phyloP scores from a whole-genome alignment of 2,113 vertebrate genomes.

The Sardina pilchardus region DNA sequence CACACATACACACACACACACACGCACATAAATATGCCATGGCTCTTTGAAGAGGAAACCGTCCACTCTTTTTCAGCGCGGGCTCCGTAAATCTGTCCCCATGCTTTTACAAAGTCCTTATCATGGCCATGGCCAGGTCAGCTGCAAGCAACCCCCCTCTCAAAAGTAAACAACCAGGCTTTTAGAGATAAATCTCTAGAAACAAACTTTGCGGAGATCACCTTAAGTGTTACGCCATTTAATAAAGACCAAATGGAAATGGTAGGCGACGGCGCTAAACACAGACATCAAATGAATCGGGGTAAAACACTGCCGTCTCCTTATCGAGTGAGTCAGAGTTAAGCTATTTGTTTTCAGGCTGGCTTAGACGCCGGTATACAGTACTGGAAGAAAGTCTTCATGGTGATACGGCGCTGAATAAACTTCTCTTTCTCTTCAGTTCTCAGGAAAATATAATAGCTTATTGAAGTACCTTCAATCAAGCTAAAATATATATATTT shows the following conservation, averaged over 20 bases:
- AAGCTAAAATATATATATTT: not conserved
- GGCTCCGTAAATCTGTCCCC: conserved; percentile 15
- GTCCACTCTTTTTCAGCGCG: conserved; percentile 13
- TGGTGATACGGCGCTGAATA: not conserved
- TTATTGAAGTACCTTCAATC: not conserved
- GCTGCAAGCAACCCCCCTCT: not conserved
- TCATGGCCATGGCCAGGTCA: conserved; percentile 28
- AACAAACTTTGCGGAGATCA: not conserved
- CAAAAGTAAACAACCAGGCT: conserved; percentile 21
- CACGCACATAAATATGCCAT: not conserved
- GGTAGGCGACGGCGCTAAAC: not conserved
- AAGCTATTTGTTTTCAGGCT: not conserved
- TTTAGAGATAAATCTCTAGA: conserved; percentile 9
- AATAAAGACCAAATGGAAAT: not conserved
- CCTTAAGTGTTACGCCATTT: not conserved
- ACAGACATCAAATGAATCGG: not conserved
- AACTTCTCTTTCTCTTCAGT: not conserved
- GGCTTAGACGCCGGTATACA: not conserved
- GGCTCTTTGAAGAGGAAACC: conserved; percentile 14
- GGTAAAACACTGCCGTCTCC: not conserved
- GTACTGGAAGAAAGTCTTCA: not conserved
- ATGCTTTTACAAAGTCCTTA: conserved; percentile 31
- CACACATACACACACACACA: not conserved
- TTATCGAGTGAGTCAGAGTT: not conserved
- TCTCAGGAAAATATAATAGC: not conserved